These are phyloP conservation scores for Arnoldichthys spilopterus DNA, from an alignment of 2,797 vertebrate species.

Conservation along the genomic window DNA sequence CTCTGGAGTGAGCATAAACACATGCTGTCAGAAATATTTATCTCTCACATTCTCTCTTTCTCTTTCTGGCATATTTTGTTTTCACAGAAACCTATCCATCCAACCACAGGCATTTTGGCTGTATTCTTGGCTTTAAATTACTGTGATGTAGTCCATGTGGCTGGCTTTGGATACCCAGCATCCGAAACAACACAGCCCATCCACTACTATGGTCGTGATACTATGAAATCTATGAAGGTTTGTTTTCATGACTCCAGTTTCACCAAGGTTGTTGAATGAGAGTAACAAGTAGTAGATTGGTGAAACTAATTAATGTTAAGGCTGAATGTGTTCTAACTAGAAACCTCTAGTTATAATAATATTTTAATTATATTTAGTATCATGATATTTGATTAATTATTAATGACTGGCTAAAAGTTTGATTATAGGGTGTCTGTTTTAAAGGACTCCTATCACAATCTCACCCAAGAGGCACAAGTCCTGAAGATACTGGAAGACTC, in stretches of 20 bases:
- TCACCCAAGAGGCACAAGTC: conserved; percentile 72
- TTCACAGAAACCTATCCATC: conserved; percentile 78
- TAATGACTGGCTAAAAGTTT: neutral
- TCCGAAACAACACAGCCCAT: conserved; percentile 79
- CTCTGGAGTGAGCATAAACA: neutral
- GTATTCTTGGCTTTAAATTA: conserved; percentile 93
- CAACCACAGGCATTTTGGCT: conserved; percentile 89
- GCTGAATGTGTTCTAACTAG: neutral
- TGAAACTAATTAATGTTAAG: neutral
- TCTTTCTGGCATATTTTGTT: conserved; percentile 9
- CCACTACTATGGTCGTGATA: conserved; percentile 90
- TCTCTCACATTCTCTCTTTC: neutral
- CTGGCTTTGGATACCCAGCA: conserved; percentile 91
- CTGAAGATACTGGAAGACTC: conserved; percentile 75
- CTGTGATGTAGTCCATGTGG: conserved; percentile 90
- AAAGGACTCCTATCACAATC: conserved; percentile 77
- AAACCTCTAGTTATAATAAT: neutral
- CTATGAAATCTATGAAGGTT: conserved; percentile 90
- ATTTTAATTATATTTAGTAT: neutral
- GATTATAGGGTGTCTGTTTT: conserved; percentile 13
- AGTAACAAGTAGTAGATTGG: neutral
- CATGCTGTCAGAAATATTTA: neutral
- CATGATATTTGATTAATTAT: neutral
- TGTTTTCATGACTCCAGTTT: conserved; percentile 44
- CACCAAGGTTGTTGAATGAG: neutral